Conservation (phyloP, 1,140 invertebrate species). For the Drosophila punjabiensis region DNA sequence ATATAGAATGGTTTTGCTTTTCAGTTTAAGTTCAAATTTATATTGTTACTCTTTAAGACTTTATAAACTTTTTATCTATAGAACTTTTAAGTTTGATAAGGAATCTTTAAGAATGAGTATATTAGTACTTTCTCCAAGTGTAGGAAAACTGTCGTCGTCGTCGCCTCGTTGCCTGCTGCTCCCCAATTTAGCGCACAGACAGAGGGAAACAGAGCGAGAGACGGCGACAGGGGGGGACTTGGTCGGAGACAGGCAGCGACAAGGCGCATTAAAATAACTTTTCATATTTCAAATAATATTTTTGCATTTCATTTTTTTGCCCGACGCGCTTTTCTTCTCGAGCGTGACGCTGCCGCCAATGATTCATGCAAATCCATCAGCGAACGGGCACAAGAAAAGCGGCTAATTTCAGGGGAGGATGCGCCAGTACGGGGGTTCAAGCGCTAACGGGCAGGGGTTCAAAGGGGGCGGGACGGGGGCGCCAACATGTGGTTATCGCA, state of each 20-base stretch:
- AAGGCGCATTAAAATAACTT: slow-evolving; percentile 76
- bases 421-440: background rate
- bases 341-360: slow-evolving; percentile 79
- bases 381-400: slow-evolving; percentile 28
- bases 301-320: slow-evolving; percentile 62
- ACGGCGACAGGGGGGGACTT: background rate
- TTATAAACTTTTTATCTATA: background rate
- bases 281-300: slow-evolving; percentile 76
- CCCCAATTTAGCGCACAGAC: slow-evolving; percentile 62
- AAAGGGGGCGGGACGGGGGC: background rate
- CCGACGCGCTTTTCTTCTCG: slow-evolving; percentile 70
- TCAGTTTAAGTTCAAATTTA: background rate
- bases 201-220: slow-evolving; percentile 11
- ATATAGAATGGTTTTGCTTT: background rate
- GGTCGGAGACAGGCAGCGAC: slow-evolving; percentile 36
- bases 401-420: slow-evolving; percentile 16
- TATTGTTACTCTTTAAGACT: background rate
- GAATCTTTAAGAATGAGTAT: background rate
- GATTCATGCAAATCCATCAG: slow-evolving; percentile 83
- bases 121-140: background rate
- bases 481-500: slow-evolving; percentile 71
- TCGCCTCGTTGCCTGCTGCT: slow-evolving; percentile 65
- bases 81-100: background rate
- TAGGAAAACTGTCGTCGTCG: slow-evolving; percentile 76
- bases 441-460: background rate